Conservation (phyloP, 2,888 invertebrate species). For the Smittia sp. region DNA sequence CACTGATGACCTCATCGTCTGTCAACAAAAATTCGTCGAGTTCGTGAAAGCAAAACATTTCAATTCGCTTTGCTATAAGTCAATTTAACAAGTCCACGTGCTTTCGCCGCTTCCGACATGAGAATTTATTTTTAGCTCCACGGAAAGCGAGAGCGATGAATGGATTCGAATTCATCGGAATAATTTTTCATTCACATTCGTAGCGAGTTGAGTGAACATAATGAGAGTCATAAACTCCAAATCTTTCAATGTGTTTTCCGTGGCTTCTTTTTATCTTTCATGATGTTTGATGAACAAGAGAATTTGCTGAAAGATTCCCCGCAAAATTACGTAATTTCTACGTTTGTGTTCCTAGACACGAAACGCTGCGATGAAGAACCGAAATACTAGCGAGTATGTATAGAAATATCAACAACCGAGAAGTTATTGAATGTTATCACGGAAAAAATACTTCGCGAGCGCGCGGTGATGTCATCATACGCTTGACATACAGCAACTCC, state of each 20-base stretch:
- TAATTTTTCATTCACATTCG: not conserved
- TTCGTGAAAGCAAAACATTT: too few relatives aligned
- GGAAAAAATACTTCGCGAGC: not conserved
- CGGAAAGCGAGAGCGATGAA: not conserved
- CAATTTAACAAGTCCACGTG: too few relatives aligned
- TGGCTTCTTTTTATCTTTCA: not conserved
- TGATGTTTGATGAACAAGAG: not conserved
- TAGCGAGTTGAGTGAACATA: not conserved
- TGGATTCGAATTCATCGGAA: not conserved
- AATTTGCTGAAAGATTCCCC: not conserved
- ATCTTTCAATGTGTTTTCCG: not conserved
- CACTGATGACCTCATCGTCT: too few relatives aligned
- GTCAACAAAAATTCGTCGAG: too few relatives aligned
- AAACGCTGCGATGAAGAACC: not conserved
- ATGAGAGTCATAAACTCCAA: not conserved
- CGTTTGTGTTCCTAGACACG: not conserved
- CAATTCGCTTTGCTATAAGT: too few relatives aligned
- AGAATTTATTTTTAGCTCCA: not conserved
- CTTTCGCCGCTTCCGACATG: too few relatives aligned
- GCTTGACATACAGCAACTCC: not conserved
- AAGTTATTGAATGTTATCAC: conserved; percentile 2
- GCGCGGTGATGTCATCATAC: conserved; percentile 22
- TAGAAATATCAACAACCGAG: not conserved
- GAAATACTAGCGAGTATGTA: not conserved
- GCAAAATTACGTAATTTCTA: conserved; percentile 15